These are phyloP conservation scores for Scolanthus callimorphus DNA, from an alignment of 92 coral and sea anemone genomes.

Conservation along the genomic window DNA sequence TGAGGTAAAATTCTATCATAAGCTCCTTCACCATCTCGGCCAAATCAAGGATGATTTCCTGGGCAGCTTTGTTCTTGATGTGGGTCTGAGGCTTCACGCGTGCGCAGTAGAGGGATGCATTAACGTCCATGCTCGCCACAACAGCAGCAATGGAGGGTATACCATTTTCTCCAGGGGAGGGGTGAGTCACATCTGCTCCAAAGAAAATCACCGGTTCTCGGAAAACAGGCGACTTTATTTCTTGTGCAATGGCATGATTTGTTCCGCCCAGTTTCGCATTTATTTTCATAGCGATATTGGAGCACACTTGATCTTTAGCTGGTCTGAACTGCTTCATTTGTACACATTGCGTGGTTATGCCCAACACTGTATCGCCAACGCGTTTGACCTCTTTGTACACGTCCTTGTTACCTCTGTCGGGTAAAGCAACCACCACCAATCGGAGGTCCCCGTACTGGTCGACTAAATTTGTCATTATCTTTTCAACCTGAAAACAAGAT, in stretches of 20 bases:
- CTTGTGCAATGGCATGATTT: slow-evolving; percentile 64
- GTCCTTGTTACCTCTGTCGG: slow-evolving; percentile 45
- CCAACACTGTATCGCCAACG: slow-evolving; percentile 83
- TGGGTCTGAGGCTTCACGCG: slow-evolving; percentile 90
- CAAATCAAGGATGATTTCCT: slow-evolving; percentile 92
- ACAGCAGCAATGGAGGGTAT: slow-evolving; percentile 95
- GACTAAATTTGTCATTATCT: slow-evolving; percentile 20
- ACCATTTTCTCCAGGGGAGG: slow-evolving; percentile 93
- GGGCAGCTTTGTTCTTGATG: slow-evolving; percentile 40
- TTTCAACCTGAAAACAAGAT: too few species aligned
- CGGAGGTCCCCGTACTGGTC: slow-evolving; percentile 27
- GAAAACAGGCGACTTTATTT: slow-evolving; percentile 62
- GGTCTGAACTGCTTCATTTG: slow-evolving; percentile 56
- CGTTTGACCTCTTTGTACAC: slow-evolving; percentile 88
- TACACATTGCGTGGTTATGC: slow-evolving; percentile 87
- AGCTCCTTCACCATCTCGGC: slow-evolving; percentile 97
- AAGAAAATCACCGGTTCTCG: slow-evolving; percentile 93
- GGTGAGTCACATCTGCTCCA: slow-evolving; percentile 97
- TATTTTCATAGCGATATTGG: slow-evolving; percentile 85
- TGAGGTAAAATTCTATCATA: slow-evolving; percentile 62
- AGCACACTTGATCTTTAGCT: slow-evolving; percentile 54
- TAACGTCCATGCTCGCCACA: slow-evolving; percentile 97
- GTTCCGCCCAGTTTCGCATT: slow-evolving; percentile 91
- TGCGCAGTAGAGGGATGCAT: slow-evolving; percentile 92
- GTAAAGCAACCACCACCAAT: slow-evolving; percentile 64